Base-by-base conservation (phyloP, 2,888 invertebrate genomes). In the Ceriagrion tenellum region DNA sequence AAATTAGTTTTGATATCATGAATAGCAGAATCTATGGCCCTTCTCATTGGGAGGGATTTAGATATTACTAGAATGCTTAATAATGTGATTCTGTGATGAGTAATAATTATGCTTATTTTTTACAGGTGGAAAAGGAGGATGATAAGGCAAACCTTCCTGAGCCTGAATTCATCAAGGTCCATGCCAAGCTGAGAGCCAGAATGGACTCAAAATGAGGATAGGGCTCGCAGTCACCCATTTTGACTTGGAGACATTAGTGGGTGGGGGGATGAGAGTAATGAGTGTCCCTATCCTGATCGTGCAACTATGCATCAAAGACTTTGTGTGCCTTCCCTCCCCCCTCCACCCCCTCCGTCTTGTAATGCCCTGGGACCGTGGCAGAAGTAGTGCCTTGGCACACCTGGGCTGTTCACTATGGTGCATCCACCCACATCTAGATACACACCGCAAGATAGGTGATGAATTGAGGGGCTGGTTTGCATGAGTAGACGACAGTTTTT, bases 101-200 rank as follows among this genome's bases (percentile, higher is more conserved):
- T 47, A 8, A 47, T 47, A 2, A 47, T 4, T 47, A 47, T 47
- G 47, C 8, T 4, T 16, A 59, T 95, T 96, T 95, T 93, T 96
- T 96, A 56, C 96, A 96, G 96, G 95, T 96, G 56, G 96, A 96
- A 93, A 96, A 96, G 40, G 95, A 96, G 74, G 96, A 96, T 47
- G 95, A 95, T n/a, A 96, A 96, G 47, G 95, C 95, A 74, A 95
- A 95, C 55, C 95, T 96, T 47, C 96, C 96, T 59, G 96, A 96
- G 95, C 96, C 96, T 96, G 98, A 98, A 96, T 98, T 98, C 96
- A 97, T 98, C 95, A 97, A 98, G 96, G 97, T 98, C 95, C 97
- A 98, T 96, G 98, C 98, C 96, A 98, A 98, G 96, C 97, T 98
- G 96, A 97, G 97, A 96, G 97, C 97, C 96, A 97, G 97, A 96